Evolutionary conservation across 2,888 invertebrate species (phyloP), one percentile per base, ranked within the genome.

Genomic region (Synanthedon tipuliformis): DNA sequence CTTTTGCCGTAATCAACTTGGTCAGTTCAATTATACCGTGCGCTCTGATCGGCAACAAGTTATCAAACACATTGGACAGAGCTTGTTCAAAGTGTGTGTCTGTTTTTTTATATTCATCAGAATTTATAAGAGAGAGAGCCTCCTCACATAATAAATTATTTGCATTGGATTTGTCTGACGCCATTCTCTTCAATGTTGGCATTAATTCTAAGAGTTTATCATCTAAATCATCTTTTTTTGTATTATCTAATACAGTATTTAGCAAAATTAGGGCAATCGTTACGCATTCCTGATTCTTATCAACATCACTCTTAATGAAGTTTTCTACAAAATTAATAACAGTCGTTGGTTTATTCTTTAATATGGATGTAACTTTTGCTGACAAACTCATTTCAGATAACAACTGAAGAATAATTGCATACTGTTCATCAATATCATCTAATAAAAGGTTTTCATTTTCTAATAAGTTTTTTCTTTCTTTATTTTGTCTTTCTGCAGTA

Each of bases 21-120:
- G 90, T 90, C 13, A 96, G 75, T 51, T 89, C 81, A 61, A 95
- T 90, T 41, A 96, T 81, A 7, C 93, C 96, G 78, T 96, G 95
- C 11, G 93, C 95, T 71, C 92, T 89, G 0, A 93, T 90, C n/a
- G 95, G 95, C 50, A 96, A 73, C 54, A 94, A 70, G 27, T 91
- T 88, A 81, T 94, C 93, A 65, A 89, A 90, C 16, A 92, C 81
- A 73, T 94, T 91, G 52, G 88, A 75, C 53, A 95, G 69, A 0
- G 93, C 94, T 63, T 89, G 86, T 55, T 90, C 89, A 65, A 90
- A 91, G 49, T 86, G 78, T 52, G 88, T 73, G 12, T 76, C 66
- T 3, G 59, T 56, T 56, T 68, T 61, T 27, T 64, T 55, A 11
- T 61, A 56, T 52, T 59, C 60, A 41, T 71, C 72, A 54, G 67